A percentile compares a stretch with the other conserved stretches of the same genome.
Conservation (phyloP, 2,797 vertebrate genomes). For the Hirundo rustica region DNA sequence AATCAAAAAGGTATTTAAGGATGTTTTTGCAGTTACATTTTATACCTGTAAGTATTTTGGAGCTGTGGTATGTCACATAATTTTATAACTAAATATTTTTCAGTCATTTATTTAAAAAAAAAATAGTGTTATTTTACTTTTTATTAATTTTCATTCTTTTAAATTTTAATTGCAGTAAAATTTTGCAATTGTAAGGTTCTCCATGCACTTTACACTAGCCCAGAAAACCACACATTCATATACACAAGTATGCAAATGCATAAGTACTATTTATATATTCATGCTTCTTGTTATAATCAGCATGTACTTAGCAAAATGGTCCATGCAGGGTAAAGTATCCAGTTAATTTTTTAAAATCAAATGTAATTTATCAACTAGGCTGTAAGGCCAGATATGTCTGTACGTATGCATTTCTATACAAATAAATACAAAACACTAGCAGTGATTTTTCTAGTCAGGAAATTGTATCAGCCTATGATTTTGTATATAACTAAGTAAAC, state of each 20-base stretch:
- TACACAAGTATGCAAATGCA: rapidly evolving
- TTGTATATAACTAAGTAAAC: neutral
- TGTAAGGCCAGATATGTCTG: neutral
- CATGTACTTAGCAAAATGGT: neutral
- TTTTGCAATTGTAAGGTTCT: neutral
- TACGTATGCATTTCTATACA: neutral
- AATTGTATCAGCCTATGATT: neutral
- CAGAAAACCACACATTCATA: neutral
- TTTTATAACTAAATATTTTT: neutral
- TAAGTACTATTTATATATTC: neutral
- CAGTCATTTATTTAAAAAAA: neutral
- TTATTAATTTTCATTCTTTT: neutral
- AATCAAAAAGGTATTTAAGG: constrained; percentile 3
- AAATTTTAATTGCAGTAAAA: neutral
- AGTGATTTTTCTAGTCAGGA: neutral
- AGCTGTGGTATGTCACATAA: neutral
- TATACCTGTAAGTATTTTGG: neutral
- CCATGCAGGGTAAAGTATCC: neutral
- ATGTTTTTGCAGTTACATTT: neutral
- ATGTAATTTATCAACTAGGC: neutral
- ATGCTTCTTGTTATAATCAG: neutral
- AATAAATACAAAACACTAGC: neutral
- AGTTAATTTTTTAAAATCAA: neutral
- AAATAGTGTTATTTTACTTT: neutral
- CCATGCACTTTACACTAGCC: neutral